Base-by-base conservation (phyloP, 1,140 invertebrate species). In the Babylonia areolata region DNA sequence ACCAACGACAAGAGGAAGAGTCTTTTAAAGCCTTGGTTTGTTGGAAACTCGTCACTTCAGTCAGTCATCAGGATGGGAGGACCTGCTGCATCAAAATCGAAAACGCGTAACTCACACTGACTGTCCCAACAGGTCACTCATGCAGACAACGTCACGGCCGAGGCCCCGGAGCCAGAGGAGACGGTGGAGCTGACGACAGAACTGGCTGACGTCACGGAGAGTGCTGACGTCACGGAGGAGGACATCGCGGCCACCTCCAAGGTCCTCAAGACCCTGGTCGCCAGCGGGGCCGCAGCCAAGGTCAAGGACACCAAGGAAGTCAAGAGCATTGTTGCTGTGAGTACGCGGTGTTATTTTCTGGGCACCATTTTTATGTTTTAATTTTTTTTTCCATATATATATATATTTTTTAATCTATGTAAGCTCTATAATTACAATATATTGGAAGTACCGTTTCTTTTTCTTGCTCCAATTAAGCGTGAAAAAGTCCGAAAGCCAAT, bases 201-300 rank as follows among this genome's bases (percentile, higher is more conserved):
- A 5, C 84, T 89, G 2, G 89, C 79, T 12, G 33, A 87, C 20
- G 85, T 88, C 11, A 89, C 89, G 12, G 69, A 84, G 39, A 79
- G 40, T 12, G 81, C 85, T 9, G 85, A 88, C 31, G 69, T 87
- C 46, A 85, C 86, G 15, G 46, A 84, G 40, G 89, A 84, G 20
- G 89, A 90, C 58, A 64, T 88, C 46, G 58, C 82, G 15, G 77
- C 64, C 40, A 86, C 89, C 0, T 87, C 89, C 17, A 73, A 88
- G 81, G 81, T 87, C 51, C 77, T 90, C 37, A 58, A 84, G 31
- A 82, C 40, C 51, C 71, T 89, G n/a, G 81, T 78, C 5, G 69
- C 40, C 11, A 58, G 69, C 64, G 40, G 77, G 28, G 77, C 79
- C 11, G 35, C 9, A 28, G 37, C 9, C 9, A 73, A 83, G 40